Evolutionary conservation across 2,888 invertebrate species (phyloP).

Genomic region (Mechanitis messenoides): DNA sequence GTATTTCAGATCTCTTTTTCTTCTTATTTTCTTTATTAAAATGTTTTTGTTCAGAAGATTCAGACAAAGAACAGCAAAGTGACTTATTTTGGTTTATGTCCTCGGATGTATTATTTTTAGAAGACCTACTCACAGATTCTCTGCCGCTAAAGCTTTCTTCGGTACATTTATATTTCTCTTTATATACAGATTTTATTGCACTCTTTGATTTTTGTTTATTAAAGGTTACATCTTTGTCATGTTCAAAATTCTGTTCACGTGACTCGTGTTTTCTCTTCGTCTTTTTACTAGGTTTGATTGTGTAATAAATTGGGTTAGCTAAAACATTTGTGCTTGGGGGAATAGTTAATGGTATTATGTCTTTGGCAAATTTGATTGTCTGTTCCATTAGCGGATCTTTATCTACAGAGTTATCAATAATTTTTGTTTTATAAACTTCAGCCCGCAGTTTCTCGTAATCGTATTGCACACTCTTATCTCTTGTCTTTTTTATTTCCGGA

Average conservation of each 20-base stretch:
- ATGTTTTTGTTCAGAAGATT: constrained; percentile 50
- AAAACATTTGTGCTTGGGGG: constrained; percentile 43
- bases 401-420: constrained; percentile 28
- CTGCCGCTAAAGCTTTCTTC: constrained; percentile 41
- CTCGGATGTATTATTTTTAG: constrained; percentile 54
- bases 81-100: constrained; percentile 59
- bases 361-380: constrained; percentile 58
- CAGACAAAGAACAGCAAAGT: constrained; percentile 54
- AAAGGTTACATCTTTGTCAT: constrained; percentile 31
- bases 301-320: constrained; percentile 48
- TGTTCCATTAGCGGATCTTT: constrained; percentile 52
- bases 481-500: constrained; percentile 27
- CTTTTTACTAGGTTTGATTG: constrained; percentile 50
- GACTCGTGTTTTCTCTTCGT: constrained; percentile 38
- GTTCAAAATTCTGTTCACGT: constrained; percentile 16
- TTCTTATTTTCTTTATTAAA: constrained; percentile 36
- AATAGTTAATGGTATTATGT: constrained; percentile 54
- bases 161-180: constrained; percentile 35
- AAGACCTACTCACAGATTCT: constrained; percentile 48
- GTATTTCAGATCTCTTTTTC: constrained; percentile 35
- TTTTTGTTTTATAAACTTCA: constrained; percentile 27
- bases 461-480: constrained; percentile 46
- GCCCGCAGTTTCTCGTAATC: constrained; percentile 32
- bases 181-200: constrained; percentile 39
- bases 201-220: constrained; percentile 42